Evolutionary conservation across 1,140 invertebrate species (phyloP).

Genomic region (Ptiloglossa arizonensis): DNA sequence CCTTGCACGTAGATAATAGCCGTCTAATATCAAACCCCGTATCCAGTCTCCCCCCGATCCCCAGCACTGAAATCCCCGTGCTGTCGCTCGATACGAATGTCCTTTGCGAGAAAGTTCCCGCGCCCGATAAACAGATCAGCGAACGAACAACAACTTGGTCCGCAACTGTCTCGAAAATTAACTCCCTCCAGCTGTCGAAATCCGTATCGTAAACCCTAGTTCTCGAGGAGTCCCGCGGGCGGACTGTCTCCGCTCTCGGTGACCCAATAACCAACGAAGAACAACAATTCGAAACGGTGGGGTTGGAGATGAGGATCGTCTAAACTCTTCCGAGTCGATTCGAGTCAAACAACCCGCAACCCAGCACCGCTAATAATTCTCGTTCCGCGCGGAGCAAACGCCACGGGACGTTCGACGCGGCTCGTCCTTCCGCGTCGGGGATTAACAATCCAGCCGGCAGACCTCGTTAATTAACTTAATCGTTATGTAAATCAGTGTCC

Average conservation of each 20-base stretch:
- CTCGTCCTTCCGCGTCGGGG: neutral
- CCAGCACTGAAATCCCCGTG: too few relatives aligned
- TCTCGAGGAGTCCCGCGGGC: neutral
- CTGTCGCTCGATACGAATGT: too few relatives aligned
- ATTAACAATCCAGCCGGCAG: conserved; percentile 32
- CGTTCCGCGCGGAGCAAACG: neutral
- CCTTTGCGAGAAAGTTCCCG: too few relatives aligned
- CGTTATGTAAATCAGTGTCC: conserved; percentile 71
- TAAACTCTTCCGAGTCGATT: conserved; percentile 4
- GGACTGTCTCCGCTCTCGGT: neutral
- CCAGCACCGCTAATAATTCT: neutral
- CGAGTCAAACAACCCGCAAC: neutral
- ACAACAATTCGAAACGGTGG: neutral
- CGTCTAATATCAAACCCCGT: too few relatives aligned
- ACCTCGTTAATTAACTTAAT: conserved; percentile 69
- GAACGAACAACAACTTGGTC: too few relatives aligned
- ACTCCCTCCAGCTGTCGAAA: too few relatives aligned
- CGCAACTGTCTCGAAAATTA: too few relatives aligned
- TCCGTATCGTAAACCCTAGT: neutral
- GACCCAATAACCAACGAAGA: neutral
- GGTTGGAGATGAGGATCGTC: neutral
- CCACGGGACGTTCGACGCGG: neutral
- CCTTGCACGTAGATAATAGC: too few relatives aligned
- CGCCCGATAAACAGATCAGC: too few relatives aligned
- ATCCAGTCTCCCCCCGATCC: too few relatives aligned